These are phyloP conservation scores for Halictus quadricinctus DNA, from an alignment of 2,888 invertebrate genomes.

Conservation along the genomic window DNA sequence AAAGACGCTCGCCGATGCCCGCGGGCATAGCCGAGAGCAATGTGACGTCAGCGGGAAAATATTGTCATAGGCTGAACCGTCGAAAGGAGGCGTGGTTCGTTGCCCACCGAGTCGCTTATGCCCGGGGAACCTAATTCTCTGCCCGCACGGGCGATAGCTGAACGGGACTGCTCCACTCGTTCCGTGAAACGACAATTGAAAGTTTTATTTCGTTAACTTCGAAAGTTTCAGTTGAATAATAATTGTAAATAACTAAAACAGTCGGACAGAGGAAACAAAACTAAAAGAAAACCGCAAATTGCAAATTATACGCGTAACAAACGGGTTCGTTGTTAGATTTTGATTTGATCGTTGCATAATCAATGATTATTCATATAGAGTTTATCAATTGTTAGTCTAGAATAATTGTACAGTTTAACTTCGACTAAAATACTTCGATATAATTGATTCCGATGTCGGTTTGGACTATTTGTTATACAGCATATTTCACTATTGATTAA, in stretches of 20 bases:
- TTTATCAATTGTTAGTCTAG: background rate
- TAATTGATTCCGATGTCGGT: background rate
- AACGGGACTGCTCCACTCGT: too few species aligned
- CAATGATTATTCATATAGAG: background rate
- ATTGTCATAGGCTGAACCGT: too few species aligned
- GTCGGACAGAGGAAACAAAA: background rate
- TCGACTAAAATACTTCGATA: background rate
- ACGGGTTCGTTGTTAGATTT: background rate
- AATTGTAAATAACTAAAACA: background rate
- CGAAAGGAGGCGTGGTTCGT: too few species aligned
- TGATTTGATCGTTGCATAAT: background rate
- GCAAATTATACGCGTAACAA: background rate
- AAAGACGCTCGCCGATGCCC: too few species aligned
- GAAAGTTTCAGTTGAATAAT: background rate
- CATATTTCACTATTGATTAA: background rate
- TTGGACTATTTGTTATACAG: background rate
- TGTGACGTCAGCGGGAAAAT: too few species aligned
- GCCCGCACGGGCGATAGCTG: too few species aligned
- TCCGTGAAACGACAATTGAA: too few species aligned
- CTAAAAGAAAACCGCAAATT: background rate
- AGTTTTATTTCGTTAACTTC: too few species aligned
- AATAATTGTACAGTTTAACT: background rate
- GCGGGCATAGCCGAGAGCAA: too few species aligned
- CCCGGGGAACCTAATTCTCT: too few species aligned
- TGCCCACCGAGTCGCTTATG: too few species aligned